Evolutionary conservation across 2,113 vertebrate genomes (phyloP).

Genomic region (Bucco capensis): DNA sequence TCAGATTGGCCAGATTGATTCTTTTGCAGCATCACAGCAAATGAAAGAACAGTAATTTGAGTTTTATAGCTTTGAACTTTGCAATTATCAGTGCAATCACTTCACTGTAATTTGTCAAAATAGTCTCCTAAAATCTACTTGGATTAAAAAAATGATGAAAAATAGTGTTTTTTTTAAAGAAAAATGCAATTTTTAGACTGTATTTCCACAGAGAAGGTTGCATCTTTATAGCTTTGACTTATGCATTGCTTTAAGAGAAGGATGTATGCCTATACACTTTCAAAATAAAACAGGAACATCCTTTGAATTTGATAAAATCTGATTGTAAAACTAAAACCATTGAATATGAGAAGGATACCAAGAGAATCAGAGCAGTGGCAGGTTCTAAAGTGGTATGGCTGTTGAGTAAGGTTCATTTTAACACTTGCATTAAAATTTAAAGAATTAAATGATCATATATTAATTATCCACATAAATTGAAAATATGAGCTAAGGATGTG

Average conservation of each 20-base stretch:
- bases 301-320: neutral
- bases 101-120: neutral
- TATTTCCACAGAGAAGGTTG: neutral
- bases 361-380: neutral
- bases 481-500: neutral
- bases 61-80: neutral
- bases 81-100: neutral
- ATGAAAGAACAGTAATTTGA: neutral
- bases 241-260: neutral
- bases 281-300: neutral
- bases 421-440: conserved; percentile 15
- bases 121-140: neutral
- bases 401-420: conserved; percentile 4
- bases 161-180: no score
- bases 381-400: neutral
- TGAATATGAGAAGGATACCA: neutral
- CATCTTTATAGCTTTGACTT: neutral
- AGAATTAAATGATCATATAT: neutral
- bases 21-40: neutral
- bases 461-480: conserved; percentile 19
- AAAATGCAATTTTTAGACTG: neutral
- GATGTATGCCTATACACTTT: neutral
- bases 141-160: no score
- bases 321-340: neutral
- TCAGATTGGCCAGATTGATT: neutral